Evolutionary conservation across 2,888 invertebrate genomes (phyloP).

Genomic region (Hymenopus coronatus): DNA sequence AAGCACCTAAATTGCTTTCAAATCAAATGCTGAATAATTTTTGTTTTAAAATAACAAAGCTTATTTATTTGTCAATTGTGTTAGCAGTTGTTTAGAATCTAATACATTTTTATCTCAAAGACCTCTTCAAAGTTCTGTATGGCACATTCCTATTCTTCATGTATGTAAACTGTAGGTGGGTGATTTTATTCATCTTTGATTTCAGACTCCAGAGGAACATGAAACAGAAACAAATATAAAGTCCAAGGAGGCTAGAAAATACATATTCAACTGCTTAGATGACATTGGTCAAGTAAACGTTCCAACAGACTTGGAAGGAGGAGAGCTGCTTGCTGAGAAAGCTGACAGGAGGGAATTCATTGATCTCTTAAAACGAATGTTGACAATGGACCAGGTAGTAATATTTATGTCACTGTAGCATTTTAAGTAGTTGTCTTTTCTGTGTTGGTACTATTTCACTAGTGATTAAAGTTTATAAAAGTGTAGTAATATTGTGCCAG

Average conservation of each 20-base stretch:
- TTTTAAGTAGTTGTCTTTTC: not conserved
- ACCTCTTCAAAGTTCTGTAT: no score
- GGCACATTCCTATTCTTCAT: no score
- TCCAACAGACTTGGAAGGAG: conserved; percentile 95
- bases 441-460: not conserved
- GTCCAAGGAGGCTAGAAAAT: conserved; percentile 98
- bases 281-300: conserved; percentile 97
- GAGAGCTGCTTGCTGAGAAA: conserved; percentile 94
- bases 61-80: no score
- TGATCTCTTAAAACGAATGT: conserved; percentile 95
- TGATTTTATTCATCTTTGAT: not conserved
- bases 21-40: no score
- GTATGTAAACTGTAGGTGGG: no score
- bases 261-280: conserved; percentile 98
- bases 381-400: conserved; percentile 93
- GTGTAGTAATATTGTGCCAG: no score
- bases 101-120: no score
- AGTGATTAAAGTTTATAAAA: not conserved
- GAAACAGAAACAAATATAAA: conserved; percentile 96
- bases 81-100: no score
- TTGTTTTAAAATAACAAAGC: no score
- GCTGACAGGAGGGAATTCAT: conserved; percentile 97
- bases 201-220: conserved; percentile 93
- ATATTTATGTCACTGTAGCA: conserved; percentile 43
- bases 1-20: no score